A percentile compares a stretch with the other conserved stretches of the same genome.
Evolutionary conservation across 1,140 invertebrate genomes (phyloP).

Genomic region (Octopus sinensis): DNA sequence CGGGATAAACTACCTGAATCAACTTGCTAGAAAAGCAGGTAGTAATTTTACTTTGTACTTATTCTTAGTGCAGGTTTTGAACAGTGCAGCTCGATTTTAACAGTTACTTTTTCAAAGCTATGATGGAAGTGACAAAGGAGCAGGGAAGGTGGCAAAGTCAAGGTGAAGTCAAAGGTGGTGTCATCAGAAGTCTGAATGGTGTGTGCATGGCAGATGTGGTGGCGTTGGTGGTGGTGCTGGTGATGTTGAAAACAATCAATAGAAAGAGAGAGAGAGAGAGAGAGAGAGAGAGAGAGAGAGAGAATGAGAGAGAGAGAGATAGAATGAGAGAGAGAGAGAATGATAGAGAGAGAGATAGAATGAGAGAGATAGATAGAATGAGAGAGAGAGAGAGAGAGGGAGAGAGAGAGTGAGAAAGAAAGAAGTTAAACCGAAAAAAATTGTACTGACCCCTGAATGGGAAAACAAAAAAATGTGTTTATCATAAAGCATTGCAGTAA

Average conservation of each 20-base stretch:
- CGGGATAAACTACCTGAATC: too few species aligned
- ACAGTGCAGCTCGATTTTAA: too few species aligned
- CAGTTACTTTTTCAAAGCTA: too few species aligned
- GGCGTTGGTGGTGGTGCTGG: too few species aligned
- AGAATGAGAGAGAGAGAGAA: background rate
- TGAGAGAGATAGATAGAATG: background rate
- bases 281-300: conserved; percentile 4
- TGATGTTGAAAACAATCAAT: background rate
- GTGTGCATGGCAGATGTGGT: too few species aligned
- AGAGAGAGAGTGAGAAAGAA: conserved; percentile 4
- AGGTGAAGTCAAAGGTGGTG: too few species aligned
- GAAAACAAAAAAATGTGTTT: background rate
- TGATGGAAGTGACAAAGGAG: too few species aligned
- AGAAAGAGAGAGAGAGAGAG: conserved; percentile 4
- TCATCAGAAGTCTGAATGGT: too few species aligned
- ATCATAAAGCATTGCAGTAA: background rate
- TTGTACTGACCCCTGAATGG: background rate
- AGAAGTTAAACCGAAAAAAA: background rate
- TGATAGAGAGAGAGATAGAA: background rate
- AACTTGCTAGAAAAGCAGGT: too few species aligned
- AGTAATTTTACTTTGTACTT: too few species aligned
- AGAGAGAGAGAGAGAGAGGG: background rate
- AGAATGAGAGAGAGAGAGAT: background rate
- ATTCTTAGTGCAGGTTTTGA: too few species aligned
- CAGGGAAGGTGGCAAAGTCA: too few species aligned